Base-by-base conservation (phyloP, 2,797 vertebrate species). In the Phylloscopus collybita region DNA sequence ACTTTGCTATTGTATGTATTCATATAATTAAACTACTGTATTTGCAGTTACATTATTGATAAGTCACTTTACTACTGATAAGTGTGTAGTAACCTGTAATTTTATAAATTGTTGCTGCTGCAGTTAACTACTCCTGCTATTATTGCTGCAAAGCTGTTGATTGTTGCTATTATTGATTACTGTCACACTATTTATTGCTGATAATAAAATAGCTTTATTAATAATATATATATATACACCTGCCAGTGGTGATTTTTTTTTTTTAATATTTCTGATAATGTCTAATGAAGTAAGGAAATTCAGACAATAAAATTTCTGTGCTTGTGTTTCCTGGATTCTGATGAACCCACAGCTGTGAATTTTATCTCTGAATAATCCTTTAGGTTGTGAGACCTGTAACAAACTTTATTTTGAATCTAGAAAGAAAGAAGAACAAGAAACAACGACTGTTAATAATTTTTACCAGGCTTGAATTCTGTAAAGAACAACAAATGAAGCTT, bases 311-410 rank as follows among this genome's bases (percentile, higher is more conserved):
- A 49, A 2, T 5, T 26, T 57, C 8, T 86, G 5, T 36, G 9
- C 26, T 61, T 65, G 13, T 47, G 6, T 65, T 42, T 53, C 45
- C 44, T 49, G 40, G 17, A 51, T 79, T 75, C 30, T 5, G 38
- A 21, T 40, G 34, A 90, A n/a, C 7, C 15, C 29, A 26, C 12
- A 65, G 10, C 6, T 2, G 0, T 1, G 1, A 56, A 57, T 9
- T 53, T 18, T 69, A 8, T 36, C 49, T 36, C 14, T 65, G 14
- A 8, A 2, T 80, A 80, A 38, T 16, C 5, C 8, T 69, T 88
- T 61, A 42, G 5, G 9, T 38, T 76, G 38, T 49, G 47, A 82
- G 10, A 67, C 2, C 4, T 5, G 2, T 29, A 82, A 74, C 4
- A 65, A 26, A 47, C 1, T 30, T 53, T 16, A 57, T 22, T 71